A percentile compares a stretch with the other conserved stretches of the same genome.
These are phyloP conservation scores for Amia ocellicauda DNA, from an alignment of 2,113 vertebrate species.

Conservation along the genomic window DNA sequence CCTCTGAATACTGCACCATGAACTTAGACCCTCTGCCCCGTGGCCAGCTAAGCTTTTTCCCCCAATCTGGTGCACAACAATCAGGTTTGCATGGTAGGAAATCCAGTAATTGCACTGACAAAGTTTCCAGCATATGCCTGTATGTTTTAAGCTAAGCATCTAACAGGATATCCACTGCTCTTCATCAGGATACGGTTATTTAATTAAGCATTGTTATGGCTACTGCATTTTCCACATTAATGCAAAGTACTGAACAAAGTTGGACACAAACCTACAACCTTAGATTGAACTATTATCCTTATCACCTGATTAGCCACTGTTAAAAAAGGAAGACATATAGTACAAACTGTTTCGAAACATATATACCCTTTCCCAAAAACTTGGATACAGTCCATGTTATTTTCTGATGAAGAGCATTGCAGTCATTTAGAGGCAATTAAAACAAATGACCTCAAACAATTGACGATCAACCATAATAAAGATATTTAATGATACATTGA, in stretches of 20 bases:
- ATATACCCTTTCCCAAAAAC: no score
- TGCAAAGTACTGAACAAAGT: no score
- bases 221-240: neutral
- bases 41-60: neutral
- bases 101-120: constrained; percentile 1
- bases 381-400: no score
- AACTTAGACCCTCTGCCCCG: constrained; percentile 1
- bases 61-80: neutral
- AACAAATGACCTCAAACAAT: no score
- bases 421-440: no score
- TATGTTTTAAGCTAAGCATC: neutral
- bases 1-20: neutral
- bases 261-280: neutral
- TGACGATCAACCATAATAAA: no score
- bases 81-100: neutral
- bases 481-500: no score
- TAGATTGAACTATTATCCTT: neutral
- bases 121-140: neutral
- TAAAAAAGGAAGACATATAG: no score
- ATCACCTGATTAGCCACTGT: no score
- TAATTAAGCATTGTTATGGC: neutral
- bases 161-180: neutral
- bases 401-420: no score
- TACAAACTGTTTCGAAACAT: no score
- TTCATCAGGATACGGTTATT: neutral